phyloP scores from a whole-genome alignment of 2,113 vertebrate species.

The Neolamprologus brichardi region DNA sequence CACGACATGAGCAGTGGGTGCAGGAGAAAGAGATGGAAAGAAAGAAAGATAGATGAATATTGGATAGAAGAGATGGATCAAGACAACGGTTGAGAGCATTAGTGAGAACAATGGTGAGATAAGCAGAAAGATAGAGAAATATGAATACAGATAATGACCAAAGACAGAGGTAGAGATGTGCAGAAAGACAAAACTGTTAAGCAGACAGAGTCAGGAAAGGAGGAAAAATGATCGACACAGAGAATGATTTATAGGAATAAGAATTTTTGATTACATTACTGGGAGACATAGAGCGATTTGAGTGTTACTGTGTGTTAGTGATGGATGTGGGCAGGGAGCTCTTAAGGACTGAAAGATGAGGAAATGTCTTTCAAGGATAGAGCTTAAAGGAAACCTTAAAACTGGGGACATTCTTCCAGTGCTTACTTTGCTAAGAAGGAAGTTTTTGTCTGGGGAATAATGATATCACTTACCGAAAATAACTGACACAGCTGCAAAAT shows the following conservation, averaged over 20 bases:
- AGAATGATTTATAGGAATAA: background rate
- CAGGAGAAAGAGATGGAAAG: background rate
- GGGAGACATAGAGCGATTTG: background rate
- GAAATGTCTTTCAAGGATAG: background rate
- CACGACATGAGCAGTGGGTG: background rate
- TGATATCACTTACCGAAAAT: background rate
- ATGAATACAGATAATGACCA: slow-evolving; percentile 6
- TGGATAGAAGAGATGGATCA: slow-evolving; percentile 45
- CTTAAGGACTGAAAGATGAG: background rate
- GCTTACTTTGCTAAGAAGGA: background rate
- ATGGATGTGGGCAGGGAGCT: background rate
- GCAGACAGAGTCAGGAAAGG: background rate
- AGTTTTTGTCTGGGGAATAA: background rate
- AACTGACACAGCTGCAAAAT: background rate
- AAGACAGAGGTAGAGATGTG: background rate
- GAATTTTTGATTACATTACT: background rate
- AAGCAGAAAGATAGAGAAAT: slow-evolving; percentile 11
- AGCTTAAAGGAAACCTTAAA: background rate
- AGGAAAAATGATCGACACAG: background rate
- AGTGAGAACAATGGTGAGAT: slow-evolving; percentile 29
- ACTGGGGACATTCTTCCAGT: background rate
- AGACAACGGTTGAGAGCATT: slow-evolving; percentile 33
- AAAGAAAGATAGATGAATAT: slow-evolving; percentile 40
- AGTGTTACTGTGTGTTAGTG: background rate
- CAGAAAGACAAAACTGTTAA: background rate